Conservation (phyloP, 2,888 invertebrate species). For the Andricus curvator region DNA sequence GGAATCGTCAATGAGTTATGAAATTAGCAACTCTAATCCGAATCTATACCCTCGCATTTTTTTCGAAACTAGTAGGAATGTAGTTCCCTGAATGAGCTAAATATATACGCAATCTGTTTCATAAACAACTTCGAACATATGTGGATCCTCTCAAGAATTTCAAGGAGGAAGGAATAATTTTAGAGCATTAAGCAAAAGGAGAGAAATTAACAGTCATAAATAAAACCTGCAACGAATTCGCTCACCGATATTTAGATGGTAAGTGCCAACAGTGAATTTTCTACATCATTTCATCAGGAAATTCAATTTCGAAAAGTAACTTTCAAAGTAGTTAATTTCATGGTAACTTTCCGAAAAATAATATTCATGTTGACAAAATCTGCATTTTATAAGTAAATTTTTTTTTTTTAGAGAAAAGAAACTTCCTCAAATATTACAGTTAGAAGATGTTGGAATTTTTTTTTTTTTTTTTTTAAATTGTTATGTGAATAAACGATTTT, state of each 20-base stretch:
- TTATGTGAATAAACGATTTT: too few relatives aligned
- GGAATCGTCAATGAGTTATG: not conserved
- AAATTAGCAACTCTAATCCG: not conserved
- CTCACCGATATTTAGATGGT: slow-evolving; percentile 1
- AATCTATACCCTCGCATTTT: not conserved
- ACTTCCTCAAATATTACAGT: too few relatives aligned
- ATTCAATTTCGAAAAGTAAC: not conserved
- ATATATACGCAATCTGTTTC: slow-evolving; percentile 71
- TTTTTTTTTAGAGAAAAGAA: too few relatives aligned
- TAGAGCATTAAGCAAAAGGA: slow-evolving; percentile 51
- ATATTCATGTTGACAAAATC: too few relatives aligned
- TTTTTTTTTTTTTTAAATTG: too few relatives aligned
- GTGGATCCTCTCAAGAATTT: slow-evolving; percentile 61
- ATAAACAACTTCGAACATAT: slow-evolving; percentile 68
- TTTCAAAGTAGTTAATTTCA: not conserved
- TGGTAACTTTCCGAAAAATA: too few relatives aligned
- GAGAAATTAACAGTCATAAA: slow-evolving; percentile 41
- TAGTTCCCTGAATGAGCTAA: slow-evolving; percentile 65
- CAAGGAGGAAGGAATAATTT: slow-evolving; percentile 59
- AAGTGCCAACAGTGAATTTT: not conserved
- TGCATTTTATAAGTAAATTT: too few relatives aligned
- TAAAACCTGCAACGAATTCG: slow-evolving; percentile 1
- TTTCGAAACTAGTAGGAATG: slow-evolving; percentile 52
- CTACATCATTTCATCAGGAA: not conserved
- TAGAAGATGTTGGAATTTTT: too few relatives aligned